Evolutionary conservation across 2,113 vertebrate species (phyloP).

Genomic region (Podarcis cretensis): DNA sequence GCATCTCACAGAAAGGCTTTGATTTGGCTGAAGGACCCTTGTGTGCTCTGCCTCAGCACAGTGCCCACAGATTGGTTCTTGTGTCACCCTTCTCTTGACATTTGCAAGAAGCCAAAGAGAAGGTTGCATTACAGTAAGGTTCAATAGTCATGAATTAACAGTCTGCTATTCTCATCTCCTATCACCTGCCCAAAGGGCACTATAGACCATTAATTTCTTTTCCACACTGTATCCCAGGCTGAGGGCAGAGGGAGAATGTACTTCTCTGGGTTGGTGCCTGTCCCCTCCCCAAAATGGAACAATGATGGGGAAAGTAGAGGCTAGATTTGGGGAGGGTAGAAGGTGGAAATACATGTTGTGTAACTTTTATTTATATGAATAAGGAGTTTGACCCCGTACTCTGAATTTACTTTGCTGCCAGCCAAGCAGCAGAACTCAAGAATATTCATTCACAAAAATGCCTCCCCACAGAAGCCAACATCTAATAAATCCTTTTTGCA

Average conservation of each 20-base stretch:
- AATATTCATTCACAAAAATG: background rate
- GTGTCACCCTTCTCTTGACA: background rate
- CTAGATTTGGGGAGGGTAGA: too few relatives aligned
- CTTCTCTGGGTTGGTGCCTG: background rate
- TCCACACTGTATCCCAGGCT: background rate
- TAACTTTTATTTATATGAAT: background rate
- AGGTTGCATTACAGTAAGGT: background rate
- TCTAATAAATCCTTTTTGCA: background rate
- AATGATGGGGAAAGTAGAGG: background rate
- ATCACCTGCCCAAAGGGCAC: background rate
- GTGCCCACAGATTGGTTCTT: background rate
- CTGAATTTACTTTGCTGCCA: background rate
- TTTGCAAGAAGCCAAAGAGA: background rate
- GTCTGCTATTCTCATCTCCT: background rate
- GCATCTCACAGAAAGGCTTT: background rate
- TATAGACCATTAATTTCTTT: conserved; percentile 2
- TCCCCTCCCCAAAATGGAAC: background rate
- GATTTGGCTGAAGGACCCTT: background rate
- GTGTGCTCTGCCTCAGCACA: background rate
- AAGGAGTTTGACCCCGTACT: background rate
- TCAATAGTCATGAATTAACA: background rate
- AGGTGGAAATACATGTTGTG: background rate
- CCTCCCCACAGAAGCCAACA: background rate
- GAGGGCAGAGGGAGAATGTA: background rate
- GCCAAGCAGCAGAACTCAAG: background rate